Evolutionary conservation across 2,113 vertebrate genomes (phyloP).

Genomic region (Phalacrocorax pelagicus): DNA sequence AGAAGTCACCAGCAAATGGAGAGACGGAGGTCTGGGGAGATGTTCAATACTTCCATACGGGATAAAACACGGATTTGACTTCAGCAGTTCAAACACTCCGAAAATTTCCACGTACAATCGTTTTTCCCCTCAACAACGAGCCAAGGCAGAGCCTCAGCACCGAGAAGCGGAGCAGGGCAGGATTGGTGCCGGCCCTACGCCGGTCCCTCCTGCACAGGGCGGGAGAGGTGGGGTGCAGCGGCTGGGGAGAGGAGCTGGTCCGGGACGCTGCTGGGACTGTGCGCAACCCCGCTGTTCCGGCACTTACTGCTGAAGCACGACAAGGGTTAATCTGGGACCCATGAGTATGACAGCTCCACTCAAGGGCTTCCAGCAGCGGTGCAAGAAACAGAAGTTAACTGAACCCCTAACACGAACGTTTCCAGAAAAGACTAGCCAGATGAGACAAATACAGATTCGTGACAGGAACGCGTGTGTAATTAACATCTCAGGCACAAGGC

Average conservation of each 20-base stretch:
- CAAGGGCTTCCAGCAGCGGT: not conserved
- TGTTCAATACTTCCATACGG: not conserved
- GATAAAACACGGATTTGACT: not conserved
- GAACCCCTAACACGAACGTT: accelerated
- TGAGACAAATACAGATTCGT: not conserved
- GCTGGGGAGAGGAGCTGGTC: no score
- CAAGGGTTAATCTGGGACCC: not conserved
- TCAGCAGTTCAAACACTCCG: not conserved
- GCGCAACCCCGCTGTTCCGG: accelerated
- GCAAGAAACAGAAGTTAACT: not conserved
- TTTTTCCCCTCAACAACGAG: not conserved
- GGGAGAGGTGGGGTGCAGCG: accelerated
- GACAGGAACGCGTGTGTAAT: no score
- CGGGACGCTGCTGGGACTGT: accelerated
- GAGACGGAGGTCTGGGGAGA: accelerated
- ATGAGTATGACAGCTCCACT: accelerated
- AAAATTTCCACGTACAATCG: not conserved
- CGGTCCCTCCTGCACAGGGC: accelerated
- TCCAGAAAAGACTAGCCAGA: not conserved
- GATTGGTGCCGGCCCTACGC: no score
- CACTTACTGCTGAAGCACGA: accelerated
- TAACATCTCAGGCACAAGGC: accelerated
- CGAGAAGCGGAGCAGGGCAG: not conserved
- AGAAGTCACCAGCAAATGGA: not conserved
- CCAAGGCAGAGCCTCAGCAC: not conserved